Evolutionary conservation across 2,113 vertebrate species (phyloP).

Genomic region (Empidonax alnorum): DNA sequence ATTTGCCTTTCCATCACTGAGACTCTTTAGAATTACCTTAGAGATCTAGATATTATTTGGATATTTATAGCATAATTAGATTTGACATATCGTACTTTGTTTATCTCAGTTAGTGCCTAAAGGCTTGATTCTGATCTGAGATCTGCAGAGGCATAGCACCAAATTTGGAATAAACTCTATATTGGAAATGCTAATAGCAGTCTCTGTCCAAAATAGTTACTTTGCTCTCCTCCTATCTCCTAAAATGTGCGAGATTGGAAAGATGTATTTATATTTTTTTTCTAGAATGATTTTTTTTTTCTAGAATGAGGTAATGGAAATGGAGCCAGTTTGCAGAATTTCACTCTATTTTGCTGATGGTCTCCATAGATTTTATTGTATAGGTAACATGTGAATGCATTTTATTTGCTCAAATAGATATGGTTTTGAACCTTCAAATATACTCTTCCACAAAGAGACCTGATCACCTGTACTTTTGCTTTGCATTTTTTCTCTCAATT

Average conservation of each 20-base stretch:
- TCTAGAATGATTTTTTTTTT: neutral
- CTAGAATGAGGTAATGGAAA: neutral
- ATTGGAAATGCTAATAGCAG: constrained; percentile 31
- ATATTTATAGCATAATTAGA: constrained; percentile 50
- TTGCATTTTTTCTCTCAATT: neutral
- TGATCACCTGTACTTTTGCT: neutral
- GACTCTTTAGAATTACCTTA: constrained; percentile 36
- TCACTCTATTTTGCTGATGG: neutral
- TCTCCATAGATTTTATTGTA: neutral
- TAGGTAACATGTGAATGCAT: neutral
- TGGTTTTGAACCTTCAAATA: neutral
- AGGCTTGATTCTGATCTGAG: constrained; percentile 45
- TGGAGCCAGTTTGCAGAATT: neutral
- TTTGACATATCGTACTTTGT: constrained; percentile 43
- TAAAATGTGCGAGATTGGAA: constrained; percentile 15
- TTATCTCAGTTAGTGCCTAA: constrained; percentile 53
- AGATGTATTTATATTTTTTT: neutral
- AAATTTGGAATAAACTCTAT: constrained; percentile 27
- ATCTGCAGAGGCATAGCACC: constrained; percentile 1
- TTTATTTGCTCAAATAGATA: neutral
- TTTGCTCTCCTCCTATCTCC: neutral
- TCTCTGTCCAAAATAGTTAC: constrained; percentile 17
- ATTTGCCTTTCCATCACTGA: constrained; percentile 8
- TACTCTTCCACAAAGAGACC: neutral
- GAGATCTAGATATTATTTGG: constrained; percentile 48